Percentiles rank a stretch among this genome's conserved stretches.
Conservation (phyloP, 2,113 vertebrate genomes). For the Solea solea region DNA sequence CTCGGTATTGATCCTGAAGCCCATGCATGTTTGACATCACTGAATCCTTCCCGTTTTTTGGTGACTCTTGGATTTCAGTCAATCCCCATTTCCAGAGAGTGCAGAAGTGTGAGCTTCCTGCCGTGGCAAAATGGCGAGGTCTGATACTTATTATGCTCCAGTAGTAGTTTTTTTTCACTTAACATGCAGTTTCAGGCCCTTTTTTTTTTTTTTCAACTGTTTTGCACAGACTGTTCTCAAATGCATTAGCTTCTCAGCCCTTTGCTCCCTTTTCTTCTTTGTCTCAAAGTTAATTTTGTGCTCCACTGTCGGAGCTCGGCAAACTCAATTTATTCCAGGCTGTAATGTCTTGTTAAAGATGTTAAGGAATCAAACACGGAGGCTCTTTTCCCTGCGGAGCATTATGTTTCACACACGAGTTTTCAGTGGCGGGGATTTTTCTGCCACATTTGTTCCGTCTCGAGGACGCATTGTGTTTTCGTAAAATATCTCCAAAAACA, state of each 20-base stretch:
- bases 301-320: conserved; percentile 34
- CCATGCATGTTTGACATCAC: conserved; percentile 69
- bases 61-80: conserved; percentile 46
- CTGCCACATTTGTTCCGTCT: conserved; percentile 15
- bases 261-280: conserved; percentile 9
- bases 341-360: conserved; percentile 33
- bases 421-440: conserved; percentile 39
- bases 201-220: conserved; percentile 16
- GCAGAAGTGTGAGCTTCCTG: conserved; percentile 29
- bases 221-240: conserved; percentile 9
- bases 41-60: conserved; percentile 58
- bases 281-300: conserved; percentile 11
- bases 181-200: conserved; percentile 10
- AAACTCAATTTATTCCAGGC: conserved; percentile 14
- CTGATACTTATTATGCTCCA: conserved; percentile 15
- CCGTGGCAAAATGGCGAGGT: conserved; percentile 27
- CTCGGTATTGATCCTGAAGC: conserved; percentile 71
- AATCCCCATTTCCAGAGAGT: conserved; percentile 57
- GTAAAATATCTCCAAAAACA: conserved; percentile 23
- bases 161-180: conserved; percentile 2
- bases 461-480: conserved; percentile 17
- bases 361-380: conserved; percentile 26
- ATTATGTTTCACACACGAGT: conserved; percentile 38
- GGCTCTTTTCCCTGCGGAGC: conserved; percentile 34
- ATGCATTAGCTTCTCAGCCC: conserved; percentile 7